phyloP scores from a whole-genome alignment of 2,797 vertebrate species.

The Sylvilagus floridanus region DNA sequence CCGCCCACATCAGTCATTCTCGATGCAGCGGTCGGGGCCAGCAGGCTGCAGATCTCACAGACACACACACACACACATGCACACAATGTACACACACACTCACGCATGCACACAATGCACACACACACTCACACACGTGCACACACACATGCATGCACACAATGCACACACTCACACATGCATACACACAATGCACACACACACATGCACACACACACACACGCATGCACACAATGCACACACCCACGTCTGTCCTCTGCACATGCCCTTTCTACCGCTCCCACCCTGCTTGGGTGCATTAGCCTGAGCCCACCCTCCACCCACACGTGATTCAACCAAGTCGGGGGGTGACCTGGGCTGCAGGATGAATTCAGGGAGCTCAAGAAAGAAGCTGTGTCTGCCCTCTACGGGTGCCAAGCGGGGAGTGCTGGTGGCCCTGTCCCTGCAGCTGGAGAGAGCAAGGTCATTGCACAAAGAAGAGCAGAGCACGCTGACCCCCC shows the following conservation, averaged over 20 bases:
- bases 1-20: background rate
- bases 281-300: background rate
- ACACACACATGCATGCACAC: no score
- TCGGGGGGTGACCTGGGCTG: background rate
- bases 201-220: background rate
- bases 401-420: background rate
- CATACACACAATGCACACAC: background rate
- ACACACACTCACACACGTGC: no score
- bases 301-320: background rate
- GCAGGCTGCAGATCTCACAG: background rate
- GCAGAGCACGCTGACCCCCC: background rate
- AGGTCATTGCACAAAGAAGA: background rate
- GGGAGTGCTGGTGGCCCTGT: background rate
- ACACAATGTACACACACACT: background rate
- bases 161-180: background rate
- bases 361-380: background rate
- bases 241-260: background rate
- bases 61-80: background rate
- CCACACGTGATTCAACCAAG: background rate
- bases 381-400: background rate
- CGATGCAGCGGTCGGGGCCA: background rate
- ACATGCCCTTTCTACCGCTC: background rate
- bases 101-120: background rate
- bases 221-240: background rate
- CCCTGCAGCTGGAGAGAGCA: background rate